Percentiles rank a stretch among this genome's conserved stretches.
These are phyloP conservation scores for Xanthia togata DNA, from an alignment of 2,888 invertebrate genomes.

Conservation along the genomic window DNA sequence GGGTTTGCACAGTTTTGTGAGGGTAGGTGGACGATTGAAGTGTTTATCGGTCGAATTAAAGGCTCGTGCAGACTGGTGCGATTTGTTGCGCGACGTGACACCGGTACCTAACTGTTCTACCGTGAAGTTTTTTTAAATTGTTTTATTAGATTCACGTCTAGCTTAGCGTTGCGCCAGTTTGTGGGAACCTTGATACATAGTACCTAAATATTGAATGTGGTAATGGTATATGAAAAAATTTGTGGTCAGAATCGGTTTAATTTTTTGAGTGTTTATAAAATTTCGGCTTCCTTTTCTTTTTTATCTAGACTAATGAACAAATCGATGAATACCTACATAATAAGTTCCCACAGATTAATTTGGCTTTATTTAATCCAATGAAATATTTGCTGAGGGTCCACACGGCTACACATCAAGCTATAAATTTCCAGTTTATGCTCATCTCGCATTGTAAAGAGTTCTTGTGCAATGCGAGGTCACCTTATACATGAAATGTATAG, in stretches of 20 bases:
- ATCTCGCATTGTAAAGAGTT: too few relatives aligned
- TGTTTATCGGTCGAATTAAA: conserved; percentile 15
- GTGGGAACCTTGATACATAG: background rate
- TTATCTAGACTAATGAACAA: background rate
- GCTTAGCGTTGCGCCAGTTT: too few relatives aligned
- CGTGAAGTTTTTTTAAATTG: too few relatives aligned
- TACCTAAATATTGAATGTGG: background rate
- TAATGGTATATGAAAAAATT: too few relatives aligned
- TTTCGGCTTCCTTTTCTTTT: background rate
- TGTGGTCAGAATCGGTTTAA: background rate
- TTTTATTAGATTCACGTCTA: too few relatives aligned
- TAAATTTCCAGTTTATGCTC: too few relatives aligned
- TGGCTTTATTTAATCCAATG: background rate
- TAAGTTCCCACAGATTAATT: background rate
- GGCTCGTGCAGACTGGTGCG: too few relatives aligned
- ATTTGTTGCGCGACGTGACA: too few relatives aligned
- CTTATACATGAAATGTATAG: too few relatives aligned
- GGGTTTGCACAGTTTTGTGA: conserved; percentile 15
- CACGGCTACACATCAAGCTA: too few relatives aligned
- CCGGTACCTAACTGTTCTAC: too few relatives aligned
- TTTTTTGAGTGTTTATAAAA: background rate
- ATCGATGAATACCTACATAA: background rate
- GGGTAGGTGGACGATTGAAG: background rate
- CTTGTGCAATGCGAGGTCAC: too few relatives aligned
- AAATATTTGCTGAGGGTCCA: background rate